Percentiles rank a stretch among this genome's conserved stretches.
These are phyloP conservation scores for Drosophila mimica DNA, from an alignment of 2,888 invertebrate species.

Conservation along the genomic window DNA sequence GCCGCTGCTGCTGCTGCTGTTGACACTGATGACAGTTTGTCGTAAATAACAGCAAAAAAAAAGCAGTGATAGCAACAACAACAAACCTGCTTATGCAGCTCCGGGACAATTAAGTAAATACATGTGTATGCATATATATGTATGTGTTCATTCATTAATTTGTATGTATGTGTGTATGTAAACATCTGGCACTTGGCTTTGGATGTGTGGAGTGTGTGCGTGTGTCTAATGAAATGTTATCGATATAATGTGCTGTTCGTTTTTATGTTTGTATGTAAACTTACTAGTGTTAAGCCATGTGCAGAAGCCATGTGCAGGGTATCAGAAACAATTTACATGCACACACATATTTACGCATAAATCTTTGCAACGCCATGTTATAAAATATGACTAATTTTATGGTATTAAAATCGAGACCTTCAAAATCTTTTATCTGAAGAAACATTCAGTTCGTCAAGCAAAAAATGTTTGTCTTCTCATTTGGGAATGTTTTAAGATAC, in stretches of 20 bases:
- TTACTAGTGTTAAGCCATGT: not conserved
- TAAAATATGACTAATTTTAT: no score
- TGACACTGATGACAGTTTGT: conserved; percentile 63
- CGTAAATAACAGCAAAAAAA: conserved; percentile 46
- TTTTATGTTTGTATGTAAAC: conserved; percentile 12
- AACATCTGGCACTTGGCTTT: not conserved
- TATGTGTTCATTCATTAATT: not conserved
- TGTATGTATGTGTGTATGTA: not conserved
- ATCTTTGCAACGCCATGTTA: no score
- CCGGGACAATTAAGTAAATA: conserved; percentile 30
- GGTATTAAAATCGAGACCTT: no score
- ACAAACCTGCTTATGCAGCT: conserved; percentile 22
- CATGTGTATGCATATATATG: not conserved
- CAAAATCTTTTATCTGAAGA: no score
- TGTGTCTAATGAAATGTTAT: conserved; percentile 18
- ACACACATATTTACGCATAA: not conserved
- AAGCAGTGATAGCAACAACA: conserved; percentile 27
- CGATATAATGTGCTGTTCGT: conserved; percentile 12
- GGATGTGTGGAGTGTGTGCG: not conserved
- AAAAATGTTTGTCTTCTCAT: no score
- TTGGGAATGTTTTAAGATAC: no score
- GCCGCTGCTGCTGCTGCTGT: conserved; percentile 40
- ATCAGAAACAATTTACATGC: not conserved
- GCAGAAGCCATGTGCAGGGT: no score
- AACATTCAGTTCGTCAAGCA: no score